Conservation (phyloP, 1,140 invertebrate genomes). For the Lethrus apterus region DNA sequence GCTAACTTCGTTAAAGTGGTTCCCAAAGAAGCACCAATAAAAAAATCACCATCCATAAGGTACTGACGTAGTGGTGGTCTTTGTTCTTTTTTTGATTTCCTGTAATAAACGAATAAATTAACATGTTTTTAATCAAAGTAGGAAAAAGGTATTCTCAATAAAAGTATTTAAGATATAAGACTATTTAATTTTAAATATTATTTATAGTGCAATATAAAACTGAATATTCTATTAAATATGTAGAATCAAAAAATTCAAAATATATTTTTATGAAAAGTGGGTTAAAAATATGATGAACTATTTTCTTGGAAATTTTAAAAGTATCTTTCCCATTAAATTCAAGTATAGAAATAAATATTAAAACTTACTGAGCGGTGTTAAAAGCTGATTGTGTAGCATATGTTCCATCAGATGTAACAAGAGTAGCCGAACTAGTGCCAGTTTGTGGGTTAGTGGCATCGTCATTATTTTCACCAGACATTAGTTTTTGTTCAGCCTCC, state of each 20-base stretch:
- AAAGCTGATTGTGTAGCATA: slow-evolving; percentile 98
- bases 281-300: too few species aligned
- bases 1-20: slow-evolving; percentile 89
- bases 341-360: neutral
- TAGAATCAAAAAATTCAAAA: too few species aligned
- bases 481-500: slow-evolving; percentile 75
- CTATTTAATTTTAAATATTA: too few species aligned
- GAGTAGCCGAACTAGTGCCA: slow-evolving; percentile 38
- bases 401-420: slow-evolving; percentile 97
- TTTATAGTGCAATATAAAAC: too few species aligned
- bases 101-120: slow-evolving; percentile 29
- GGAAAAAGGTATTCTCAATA: too few species aligned
- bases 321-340: too few species aligned
- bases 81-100: slow-evolving; percentile 56
- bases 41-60: slow-evolving; percentile 92
- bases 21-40: slow-evolving; percentile 86
- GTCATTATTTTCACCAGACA: slow-evolving; percentile 55
- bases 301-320: too few species aligned
- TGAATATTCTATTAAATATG: too few species aligned
- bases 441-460: slow-evolving; percentile 40
- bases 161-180: too few species aligned
- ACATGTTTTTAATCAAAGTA: too few species aligned
- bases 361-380: slow-evolving; percentile 62
- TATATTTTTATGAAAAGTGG: too few species aligned
- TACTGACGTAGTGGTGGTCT: slow-evolving; percentile 79